Percentiles rank a stretch among this genome's conserved stretches.
These are phyloP conservation scores for Syngnathus floridae DNA, from an alignment of 2,113 vertebrate species.

Conservation along the genomic window DNA sequence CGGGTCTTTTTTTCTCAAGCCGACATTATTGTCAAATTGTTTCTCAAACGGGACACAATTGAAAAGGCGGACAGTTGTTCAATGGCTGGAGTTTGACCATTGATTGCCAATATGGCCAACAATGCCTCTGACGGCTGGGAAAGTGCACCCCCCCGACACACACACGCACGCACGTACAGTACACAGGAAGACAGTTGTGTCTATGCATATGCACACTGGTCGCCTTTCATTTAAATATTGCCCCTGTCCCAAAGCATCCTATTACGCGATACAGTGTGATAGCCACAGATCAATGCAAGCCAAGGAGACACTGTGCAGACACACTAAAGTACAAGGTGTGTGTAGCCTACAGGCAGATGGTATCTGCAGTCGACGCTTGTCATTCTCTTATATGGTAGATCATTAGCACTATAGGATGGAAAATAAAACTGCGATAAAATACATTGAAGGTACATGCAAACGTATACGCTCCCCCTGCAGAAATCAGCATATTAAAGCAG, in stretches of 20 bases:
- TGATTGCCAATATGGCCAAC: constrained; percentile 94
- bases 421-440: constrained; percentile 43
- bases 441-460: constrained; percentile 45
- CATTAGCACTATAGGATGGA: constrained; percentile 43
- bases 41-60: constrained; percentile 95
- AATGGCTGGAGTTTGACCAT: constrained; percentile 86
- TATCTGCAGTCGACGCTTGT: constrained; percentile 56
- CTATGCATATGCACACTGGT: constrained; percentile 24
- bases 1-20: constrained; percentile 79
- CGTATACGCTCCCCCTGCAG: constrained; percentile 30
- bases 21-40: constrained; percentile 98
- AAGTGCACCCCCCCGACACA: constrained; percentile 21
- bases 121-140: constrained; percentile 52
- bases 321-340: constrained; percentile 18
- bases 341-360: constrained; percentile 54
- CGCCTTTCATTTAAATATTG: constrained; percentile 85
- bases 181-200: constrained; percentile 25
- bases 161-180: neutral
- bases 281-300: constrained; percentile 62
- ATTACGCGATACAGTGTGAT: constrained; percentile 58
- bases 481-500: constrained; percentile 51
- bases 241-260: constrained; percentile 57
- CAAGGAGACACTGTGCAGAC: constrained; percentile 57
- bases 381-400: constrained; percentile 62
- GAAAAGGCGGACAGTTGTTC: constrained; percentile 96